Percentiles rank a stretch among this genome's conserved stretches.
Conservation (phyloP, 2,888 invertebrate genomes). For the Hofmannophila pseudospretella region DNA sequence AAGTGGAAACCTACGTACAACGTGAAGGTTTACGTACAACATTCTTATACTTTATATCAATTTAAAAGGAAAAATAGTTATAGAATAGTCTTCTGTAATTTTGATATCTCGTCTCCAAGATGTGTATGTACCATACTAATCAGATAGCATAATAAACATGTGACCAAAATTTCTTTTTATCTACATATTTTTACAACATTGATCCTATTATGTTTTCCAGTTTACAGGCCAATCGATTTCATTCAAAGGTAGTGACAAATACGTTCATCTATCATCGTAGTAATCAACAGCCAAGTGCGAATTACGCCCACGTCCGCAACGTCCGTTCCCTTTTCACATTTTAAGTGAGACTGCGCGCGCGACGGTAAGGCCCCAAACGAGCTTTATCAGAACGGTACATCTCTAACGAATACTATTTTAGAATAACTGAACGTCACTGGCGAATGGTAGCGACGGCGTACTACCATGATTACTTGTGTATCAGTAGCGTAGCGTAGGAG, state of each 20-base stretch:
- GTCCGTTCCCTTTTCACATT: slow-evolving; percentile 18
- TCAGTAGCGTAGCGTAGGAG: slow-evolving; percentile 29
- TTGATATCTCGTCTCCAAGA: too few species aligned
- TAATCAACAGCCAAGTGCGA: slow-evolving; percentile 22
- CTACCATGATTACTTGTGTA: slow-evolving; percentile 25
- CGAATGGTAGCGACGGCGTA: slow-evolving; percentile 30
- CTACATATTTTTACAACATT: too few species aligned
- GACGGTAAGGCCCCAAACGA: slow-evolving; percentile 12
- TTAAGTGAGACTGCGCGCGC: slow-evolving; percentile 14
- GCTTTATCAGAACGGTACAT: slow-evolving; percentile 31
- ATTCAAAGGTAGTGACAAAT: slow-evolving; percentile 11
- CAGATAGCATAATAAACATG: too few species aligned
- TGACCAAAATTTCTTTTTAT: too few species aligned
- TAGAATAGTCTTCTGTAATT: too few species aligned
- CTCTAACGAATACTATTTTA: slow-evolving; percentile 44
- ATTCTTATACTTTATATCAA: too few species aligned
- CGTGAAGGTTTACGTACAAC: too few species aligned
- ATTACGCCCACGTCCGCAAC: slow-evolving; percentile 16
- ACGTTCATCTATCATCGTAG: slow-evolving; percentile 18
- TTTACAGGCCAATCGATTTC: slow-evolving; percentile 6
- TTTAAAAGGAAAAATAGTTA: background rate
- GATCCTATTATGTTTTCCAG: background rate
- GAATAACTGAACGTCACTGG: slow-evolving; percentile 39
- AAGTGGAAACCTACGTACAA: too few species aligned
- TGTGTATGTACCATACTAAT: too few species aligned